Conservation (phyloP, 1,140 invertebrate species). For the Manduca sexta region DNA sequence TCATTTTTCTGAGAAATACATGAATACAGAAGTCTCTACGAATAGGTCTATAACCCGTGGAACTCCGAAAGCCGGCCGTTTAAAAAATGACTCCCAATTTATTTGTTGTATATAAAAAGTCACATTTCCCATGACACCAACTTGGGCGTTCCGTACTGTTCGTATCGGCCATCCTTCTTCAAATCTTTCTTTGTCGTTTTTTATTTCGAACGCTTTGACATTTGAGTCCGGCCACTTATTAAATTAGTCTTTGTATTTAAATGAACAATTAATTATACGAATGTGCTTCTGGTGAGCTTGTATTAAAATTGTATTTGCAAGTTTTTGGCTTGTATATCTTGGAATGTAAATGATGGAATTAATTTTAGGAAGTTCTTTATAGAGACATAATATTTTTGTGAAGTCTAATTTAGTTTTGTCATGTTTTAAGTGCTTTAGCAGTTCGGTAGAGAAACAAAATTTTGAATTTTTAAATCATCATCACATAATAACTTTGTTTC, state of each 20-base stretch:
- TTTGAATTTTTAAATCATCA: too few relatives aligned
- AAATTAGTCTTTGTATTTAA: conserved; percentile 72
- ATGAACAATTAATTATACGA: conserved; percentile 58
- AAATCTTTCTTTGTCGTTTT: conserved; percentile 51
- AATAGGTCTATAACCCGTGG: not conserved
- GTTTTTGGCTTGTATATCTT: too few relatives aligned
- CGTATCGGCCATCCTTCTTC: conserved; percentile 53
- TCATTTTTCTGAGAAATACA: not conserved
- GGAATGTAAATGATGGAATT: too few relatives aligned
- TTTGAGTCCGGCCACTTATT: conserved; percentile 68
- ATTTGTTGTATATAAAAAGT: conserved; percentile 65
- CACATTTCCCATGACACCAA: conserved; percentile 61
- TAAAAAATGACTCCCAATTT: conserved; percentile 71
- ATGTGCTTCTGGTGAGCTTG: not conserved
- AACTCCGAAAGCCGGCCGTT: conserved; percentile 13
- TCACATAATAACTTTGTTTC: too few relatives aligned
- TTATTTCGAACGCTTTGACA: conserved; percentile 64
- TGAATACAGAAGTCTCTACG: too few relatives aligned
- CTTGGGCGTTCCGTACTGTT: conserved; percentile 44
- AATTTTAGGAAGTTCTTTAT: too few relatives aligned
- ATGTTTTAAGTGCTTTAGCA: too few relatives aligned
- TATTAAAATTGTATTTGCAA: too few relatives aligned
- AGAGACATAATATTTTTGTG: too few relatives aligned
- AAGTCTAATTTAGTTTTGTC: too few relatives aligned
- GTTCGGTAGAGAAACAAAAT: too few relatives aligned